phyloP scores from a whole-genome alignment of 2,888 invertebrate genomes.

The Hirudinaria manillensis region DNA sequence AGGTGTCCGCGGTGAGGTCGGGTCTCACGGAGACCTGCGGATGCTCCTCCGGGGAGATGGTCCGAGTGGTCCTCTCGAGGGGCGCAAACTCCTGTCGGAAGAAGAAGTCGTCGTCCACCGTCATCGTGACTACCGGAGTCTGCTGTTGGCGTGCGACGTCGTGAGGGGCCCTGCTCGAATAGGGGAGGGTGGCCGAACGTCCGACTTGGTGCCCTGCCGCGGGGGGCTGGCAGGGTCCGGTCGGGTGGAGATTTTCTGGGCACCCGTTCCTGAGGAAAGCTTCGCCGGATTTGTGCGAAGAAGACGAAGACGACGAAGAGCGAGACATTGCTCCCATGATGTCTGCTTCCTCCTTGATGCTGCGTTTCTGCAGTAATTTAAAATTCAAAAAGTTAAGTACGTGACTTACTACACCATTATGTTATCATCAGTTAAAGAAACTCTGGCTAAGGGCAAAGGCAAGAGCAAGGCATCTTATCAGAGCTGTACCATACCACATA shows the following conservation, averaged over 20 bases:
- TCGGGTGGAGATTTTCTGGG: not conserved
- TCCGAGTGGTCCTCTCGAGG: not conserved
- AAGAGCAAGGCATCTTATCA: no score
- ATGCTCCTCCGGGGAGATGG: not conserved
- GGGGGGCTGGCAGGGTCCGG: not conserved
- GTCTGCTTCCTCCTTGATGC: not conserved
- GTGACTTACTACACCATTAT: no score
- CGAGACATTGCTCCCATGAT: not conserved
- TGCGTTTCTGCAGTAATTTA: not conserved
- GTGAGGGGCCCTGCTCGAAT: not conserved
- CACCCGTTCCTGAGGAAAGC: not conserved
- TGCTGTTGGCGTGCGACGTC: conserved; percentile 1
- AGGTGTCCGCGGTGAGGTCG: conserved; percentile 5
- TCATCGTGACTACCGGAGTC: not conserved
- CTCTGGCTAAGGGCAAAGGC: no score
- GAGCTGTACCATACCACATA: no score
- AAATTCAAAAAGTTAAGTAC: no score
- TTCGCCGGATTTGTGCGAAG: not conserved
- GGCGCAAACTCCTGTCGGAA: not conserved
- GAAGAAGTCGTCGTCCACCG: conserved; percentile 9
- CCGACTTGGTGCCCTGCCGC: not conserved
- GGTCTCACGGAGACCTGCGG: not conserved
- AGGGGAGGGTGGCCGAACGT: not conserved
- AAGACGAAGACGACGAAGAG: not conserved
- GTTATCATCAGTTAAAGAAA: no score